These are phyloP conservation scores for Megamerina dolium DNA, from an alignment of 2,888 invertebrate genomes.

Conservation along the genomic window DNA sequence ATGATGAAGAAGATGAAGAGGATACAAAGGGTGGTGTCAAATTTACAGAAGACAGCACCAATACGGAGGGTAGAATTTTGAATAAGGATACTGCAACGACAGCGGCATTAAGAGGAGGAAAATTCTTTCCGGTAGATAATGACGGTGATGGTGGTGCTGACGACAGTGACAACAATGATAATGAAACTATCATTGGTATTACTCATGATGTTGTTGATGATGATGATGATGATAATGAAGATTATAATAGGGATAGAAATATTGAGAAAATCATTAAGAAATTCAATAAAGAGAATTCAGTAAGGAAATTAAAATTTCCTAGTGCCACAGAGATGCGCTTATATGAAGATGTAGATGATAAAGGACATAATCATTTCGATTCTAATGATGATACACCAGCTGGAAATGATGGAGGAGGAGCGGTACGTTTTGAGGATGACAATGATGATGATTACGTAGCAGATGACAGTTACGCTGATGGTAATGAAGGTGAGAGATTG, in stretches of 20 bases:
- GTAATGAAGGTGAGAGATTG: no score
- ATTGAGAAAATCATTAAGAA: slow-evolving; percentile 20
- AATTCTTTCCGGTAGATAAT: slow-evolving; percentile 15
- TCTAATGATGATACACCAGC: neutral
- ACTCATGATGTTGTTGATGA: no score
- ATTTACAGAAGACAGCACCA: slow-evolving; percentile 5
- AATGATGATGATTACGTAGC: neutral
- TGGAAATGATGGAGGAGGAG: neutral
- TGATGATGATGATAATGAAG: slow-evolving; percentile 16
- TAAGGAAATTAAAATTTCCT: slow-evolving; percentile 38
- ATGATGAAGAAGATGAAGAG: slow-evolving; percentile 31
- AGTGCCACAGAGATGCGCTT: slow-evolving; percentile 14
- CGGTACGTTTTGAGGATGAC: slow-evolving; percentile 3
- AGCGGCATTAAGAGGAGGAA: neutral
- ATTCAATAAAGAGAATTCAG: slow-evolving; percentile 33
- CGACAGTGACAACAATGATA: slow-evolving; percentile 20
- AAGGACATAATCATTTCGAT: neutral
- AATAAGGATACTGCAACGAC: slow-evolving; percentile 14
- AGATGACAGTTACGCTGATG: neutral
- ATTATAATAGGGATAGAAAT: slow-evolving; percentile 19
- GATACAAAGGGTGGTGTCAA: slow-evolving; percentile 17
- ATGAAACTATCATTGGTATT: no score
- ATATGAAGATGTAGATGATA: slow-evolving; percentile 9
- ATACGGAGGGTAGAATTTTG: slow-evolving; percentile 28
- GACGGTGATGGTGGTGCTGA: slow-evolving; percentile 16